Evolutionary conservation across 2,113 vertebrate species (phyloP).

Genomic region (Xerus inauris): DNA sequence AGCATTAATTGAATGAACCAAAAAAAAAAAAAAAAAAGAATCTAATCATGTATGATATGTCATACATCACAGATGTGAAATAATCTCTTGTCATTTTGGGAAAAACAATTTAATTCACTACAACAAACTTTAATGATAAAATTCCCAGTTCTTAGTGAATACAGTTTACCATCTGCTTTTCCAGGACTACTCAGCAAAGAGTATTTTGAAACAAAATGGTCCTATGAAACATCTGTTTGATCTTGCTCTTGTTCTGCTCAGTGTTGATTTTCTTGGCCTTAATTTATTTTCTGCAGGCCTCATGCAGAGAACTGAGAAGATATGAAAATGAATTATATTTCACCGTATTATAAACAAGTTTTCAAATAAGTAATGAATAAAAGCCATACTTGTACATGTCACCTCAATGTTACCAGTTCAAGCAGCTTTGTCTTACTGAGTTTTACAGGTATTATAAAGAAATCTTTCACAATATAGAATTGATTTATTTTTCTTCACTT

Average conservation of each 20-base stretch:
- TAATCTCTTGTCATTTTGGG: background rate
- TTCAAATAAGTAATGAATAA: background rate
- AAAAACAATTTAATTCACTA: background rate
- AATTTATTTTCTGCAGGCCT: background rate
- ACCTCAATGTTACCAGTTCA: background rate
- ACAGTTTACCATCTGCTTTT: slow-evolving; percentile 46
- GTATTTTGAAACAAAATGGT: slow-evolving; percentile 43
- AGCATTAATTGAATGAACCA: slow-evolving; percentile 9
- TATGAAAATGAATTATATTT: background rate
- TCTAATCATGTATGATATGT: background rate
- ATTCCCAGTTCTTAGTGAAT: background rate
- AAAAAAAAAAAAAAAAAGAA: slow-evolving; percentile 13
- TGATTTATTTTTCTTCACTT: background rate
- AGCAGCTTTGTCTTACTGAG: background rate
- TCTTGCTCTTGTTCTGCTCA: background rate
- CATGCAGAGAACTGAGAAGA: background rate
- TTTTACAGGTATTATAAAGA: background rate
- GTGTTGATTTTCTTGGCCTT: background rate
- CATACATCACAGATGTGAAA: slow-evolving; percentile 27
- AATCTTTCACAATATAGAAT: background rate
- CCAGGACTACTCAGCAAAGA: background rate
- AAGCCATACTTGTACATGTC: slow-evolving; percentile 1
- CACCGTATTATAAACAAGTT: background rate
- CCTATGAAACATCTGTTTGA: background rate
- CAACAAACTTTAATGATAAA: slow-evolving; percentile 11